phyloP scores from a whole-genome alignment of 2,797 vertebrate genomes.

The Sebastes itinus region DNA sequence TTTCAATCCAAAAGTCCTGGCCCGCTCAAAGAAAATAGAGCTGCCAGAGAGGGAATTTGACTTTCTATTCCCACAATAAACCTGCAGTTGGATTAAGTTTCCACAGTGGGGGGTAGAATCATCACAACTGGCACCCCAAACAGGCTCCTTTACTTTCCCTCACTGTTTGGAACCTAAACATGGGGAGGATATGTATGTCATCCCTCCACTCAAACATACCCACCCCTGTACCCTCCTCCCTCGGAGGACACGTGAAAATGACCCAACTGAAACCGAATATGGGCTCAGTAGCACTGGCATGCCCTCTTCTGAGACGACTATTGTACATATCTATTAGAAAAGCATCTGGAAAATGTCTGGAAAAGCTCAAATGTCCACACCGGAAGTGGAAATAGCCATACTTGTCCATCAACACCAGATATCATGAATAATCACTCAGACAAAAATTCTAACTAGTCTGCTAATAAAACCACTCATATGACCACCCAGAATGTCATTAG shows the following conservation, averaged over 20 bases:
- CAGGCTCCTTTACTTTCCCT: conserved; percentile 20
- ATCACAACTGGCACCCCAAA: conserved; percentile 31
- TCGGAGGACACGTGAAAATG: conserved; percentile 22
- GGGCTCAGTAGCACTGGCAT: background rate
- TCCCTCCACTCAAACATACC: background rate
- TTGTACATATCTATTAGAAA: background rate
- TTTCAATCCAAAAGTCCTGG: conserved; percentile 11
- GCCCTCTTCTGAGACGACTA: background rate
- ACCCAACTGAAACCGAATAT: conserved; percentile 3
- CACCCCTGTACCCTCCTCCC: background rate
- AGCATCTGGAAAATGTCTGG: background rate
- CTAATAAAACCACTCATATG: background rate
- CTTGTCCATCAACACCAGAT: background rate
- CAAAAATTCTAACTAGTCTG: background rate
- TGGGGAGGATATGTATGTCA: conserved; percentile 48
- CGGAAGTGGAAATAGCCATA: background rate
- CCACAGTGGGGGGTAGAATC: conserved; percentile 42
- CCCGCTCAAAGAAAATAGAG: conserved; percentile 38
- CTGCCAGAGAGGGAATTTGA: conserved; percentile 28
- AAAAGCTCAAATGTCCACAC: background rate
- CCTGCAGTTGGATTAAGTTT: conserved; percentile 39
- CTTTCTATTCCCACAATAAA: conserved; percentile 45
- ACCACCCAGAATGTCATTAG: background rate
- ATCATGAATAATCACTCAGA: background rate
- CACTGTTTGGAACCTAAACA: conserved; percentile 57